Conservation (phyloP, 2,113 vertebrate species). For the Rhynchomys soricoides region DNA sequence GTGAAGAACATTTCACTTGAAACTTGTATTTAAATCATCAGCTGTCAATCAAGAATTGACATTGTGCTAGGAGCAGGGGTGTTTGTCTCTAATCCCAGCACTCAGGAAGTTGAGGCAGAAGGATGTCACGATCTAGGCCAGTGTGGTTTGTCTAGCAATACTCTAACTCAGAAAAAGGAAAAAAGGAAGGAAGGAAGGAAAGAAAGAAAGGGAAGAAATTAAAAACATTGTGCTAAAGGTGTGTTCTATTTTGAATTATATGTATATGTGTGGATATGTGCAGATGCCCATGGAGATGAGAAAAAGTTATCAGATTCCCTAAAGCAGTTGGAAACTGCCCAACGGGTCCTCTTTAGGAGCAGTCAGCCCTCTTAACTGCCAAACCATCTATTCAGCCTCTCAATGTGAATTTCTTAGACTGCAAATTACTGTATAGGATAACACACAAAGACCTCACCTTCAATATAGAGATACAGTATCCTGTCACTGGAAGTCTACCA, state of each 20-base stretch:
- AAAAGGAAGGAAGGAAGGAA: too few relatives aligned
- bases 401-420: background rate
- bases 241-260: background rate
- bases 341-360: background rate
- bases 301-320: background rate
- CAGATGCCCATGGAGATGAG: too few relatives aligned
- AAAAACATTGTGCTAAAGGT: background rate
- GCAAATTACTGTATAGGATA: background rate
- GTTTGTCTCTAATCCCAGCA: background rate
- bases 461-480: background rate
- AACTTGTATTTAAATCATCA: slow-evolving; percentile 12
- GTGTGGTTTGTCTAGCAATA: background rate
- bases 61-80: background rate
- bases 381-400: background rate
- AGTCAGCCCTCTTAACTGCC: too few relatives aligned
- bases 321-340: too few relatives aligned
- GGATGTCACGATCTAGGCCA: background rate
- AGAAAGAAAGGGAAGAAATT: too few relatives aligned
- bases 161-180: background rate
- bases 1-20: background rate
- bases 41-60: background rate
- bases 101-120: background rate
- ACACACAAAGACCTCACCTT: background rate
- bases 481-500: background rate
- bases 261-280: too few relatives aligned